phyloP scores from a whole-genome alignment of 2,888 invertebrate species.

The Parelbella ahira region DNA sequence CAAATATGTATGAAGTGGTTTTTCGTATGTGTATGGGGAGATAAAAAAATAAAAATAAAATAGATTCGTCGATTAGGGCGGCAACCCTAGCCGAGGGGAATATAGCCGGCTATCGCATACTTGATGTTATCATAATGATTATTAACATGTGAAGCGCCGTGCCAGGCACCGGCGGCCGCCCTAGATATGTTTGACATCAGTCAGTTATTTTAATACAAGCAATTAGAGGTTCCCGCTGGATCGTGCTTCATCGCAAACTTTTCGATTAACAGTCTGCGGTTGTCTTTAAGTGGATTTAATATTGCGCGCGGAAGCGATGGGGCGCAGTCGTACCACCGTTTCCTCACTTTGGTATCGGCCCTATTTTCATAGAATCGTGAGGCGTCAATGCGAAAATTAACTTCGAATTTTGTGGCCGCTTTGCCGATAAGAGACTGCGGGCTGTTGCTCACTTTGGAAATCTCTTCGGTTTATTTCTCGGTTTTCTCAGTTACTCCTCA shows the following conservation, averaged over 20 bases:
- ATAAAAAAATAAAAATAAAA: not conserved
- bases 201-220: constrained; percentile 79
- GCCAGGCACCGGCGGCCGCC: constrained; percentile 67
- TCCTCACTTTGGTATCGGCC: constrained; percentile 33
- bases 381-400: constrained; percentile 17
- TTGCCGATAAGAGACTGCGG: constrained; percentile 6
- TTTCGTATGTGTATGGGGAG: constrained; percentile 18
- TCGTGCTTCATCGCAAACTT: constrained; percentile 61
- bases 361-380: constrained; percentile 25
- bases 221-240: constrained; percentile 69
- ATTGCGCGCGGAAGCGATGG: constrained; percentile 66
- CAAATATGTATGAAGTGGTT: too few species aligned
- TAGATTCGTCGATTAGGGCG: constrained; percentile 4
- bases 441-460: too few species aligned
- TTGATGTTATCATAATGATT: constrained; percentile 80
- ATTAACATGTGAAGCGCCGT: constrained; percentile 77
- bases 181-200: constrained; percentile 79
- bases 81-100: constrained; percentile 46
- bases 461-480: too few species aligned
- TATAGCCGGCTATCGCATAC: constrained; percentile 70
- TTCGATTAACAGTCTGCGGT: constrained; percentile 74
- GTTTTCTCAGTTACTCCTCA: too few species aligned
- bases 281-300: constrained; percentile 76
- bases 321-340: constrained; percentile 29
- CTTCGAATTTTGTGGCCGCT: constrained; percentile 3